phyloP scores from a whole-genome alignment of 35 echinoderm and acorn worm species.

The Diadema setosum region DNA sequence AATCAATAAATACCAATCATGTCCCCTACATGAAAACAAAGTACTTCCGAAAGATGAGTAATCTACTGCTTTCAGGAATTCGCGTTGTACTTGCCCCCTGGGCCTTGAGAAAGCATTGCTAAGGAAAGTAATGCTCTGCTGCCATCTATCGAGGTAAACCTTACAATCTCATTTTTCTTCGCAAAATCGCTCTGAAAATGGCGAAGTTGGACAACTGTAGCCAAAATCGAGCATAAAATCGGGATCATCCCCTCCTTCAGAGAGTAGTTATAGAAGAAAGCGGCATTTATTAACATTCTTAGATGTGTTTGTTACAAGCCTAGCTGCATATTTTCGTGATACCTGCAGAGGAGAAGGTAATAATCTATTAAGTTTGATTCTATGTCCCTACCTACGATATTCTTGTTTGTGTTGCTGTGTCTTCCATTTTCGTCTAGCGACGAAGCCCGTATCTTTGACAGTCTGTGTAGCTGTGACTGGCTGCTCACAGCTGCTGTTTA shows the following conservation, averaged over 20 bases:
- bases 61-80: too few species aligned
- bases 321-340: constrained; percentile 16
- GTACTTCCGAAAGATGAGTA: too few species aligned
- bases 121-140: too few species aligned
- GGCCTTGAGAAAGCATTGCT: too few species aligned
- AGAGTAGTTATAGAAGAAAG: not conserved
- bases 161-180: too few species aligned
- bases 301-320: not conserved
- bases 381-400: not conserved
- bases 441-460: not conserved
- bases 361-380: not conserved
- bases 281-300: not conserved
- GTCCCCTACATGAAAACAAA: too few species aligned
- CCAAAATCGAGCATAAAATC: not conserved
- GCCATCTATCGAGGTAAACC: too few species aligned
- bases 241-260: not conserved
- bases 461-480: too few species aligned
- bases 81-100: too few species aligned
- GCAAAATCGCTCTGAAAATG: not conserved
- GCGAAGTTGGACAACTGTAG: not conserved
- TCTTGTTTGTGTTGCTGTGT: constrained; percentile 16
- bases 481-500: too few species aligned
- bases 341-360: not conserved
- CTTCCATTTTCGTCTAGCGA: not conserved
- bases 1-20: too few species aligned